Conservation (phyloP, 35 echinoderm and acorn worm species). For the Ptychodera flava region DNA sequence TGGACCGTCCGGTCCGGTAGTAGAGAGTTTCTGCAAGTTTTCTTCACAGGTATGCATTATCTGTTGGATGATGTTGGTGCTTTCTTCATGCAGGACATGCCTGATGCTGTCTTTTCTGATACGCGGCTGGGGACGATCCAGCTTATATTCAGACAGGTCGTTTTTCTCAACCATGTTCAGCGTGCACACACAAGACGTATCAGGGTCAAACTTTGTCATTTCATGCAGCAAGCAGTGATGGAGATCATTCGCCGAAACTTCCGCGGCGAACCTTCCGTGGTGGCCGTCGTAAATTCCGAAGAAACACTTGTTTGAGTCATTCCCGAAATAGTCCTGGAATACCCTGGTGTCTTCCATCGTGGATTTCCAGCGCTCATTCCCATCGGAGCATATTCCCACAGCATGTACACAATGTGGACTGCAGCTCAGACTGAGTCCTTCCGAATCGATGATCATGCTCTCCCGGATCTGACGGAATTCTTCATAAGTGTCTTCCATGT, state of each 20-base stretch:
- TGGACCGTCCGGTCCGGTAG: slow-evolving; percentile 8
- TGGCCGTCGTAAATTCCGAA: slow-evolving; percentile 97
- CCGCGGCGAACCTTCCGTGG: slow-evolving; percentile 89
- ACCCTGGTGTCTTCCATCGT: slow-evolving; percentile 88
- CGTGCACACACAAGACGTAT: slow-evolving; percentile 68
- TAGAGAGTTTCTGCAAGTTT: slow-evolving; percentile 37
- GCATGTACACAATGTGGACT: slow-evolving; percentile 63
- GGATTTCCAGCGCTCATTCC: slow-evolving; percentile 77
- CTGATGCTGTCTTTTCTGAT: slow-evolving; percentile 70
- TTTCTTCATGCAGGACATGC: slow-evolving; percentile 93
- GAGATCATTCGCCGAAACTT: slow-evolving; percentile 81
- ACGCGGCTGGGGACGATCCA: slow-evolving; percentile 42
- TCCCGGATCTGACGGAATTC: slow-evolving; percentile 41
- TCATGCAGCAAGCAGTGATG: slow-evolving; percentile 83
- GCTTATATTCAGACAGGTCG: slow-evolving; percentile 62
- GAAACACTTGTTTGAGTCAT: slow-evolving; percentile 83
- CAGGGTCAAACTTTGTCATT: slow-evolving; percentile 73
- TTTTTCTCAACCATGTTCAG: slow-evolving; percentile 79
- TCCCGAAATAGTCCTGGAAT: slow-evolving; percentile 95
- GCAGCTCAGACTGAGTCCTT: slow-evolving; percentile 56
- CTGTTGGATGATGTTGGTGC: slow-evolving; percentile 85
- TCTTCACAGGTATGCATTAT: slow-evolving; percentile 96
- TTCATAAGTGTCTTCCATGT: slow-evolving; percentile 73
- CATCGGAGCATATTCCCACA: slow-evolving; percentile 67
- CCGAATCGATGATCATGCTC: slow-evolving; percentile 26